Evolutionary conservation across 2,888 invertebrate species (phyloP).

Genomic region (Heliconius hortense): DNA sequence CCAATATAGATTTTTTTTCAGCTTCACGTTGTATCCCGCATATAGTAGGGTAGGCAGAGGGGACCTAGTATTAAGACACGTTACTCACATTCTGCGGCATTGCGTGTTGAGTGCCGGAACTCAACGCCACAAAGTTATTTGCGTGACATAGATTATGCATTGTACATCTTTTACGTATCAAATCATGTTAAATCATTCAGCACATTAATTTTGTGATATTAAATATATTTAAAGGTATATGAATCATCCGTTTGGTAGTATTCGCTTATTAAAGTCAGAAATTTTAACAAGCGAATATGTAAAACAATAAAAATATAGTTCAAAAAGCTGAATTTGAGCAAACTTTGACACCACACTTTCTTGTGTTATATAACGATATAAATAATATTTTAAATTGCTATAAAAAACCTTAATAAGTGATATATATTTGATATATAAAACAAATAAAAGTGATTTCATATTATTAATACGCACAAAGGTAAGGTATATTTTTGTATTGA

Average conservation of each 20-base stretch:
- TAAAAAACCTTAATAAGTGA: no score
- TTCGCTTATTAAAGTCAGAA: no score
- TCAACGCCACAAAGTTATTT: no score
- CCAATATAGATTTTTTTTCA: neutral
- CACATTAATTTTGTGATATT: neutral
- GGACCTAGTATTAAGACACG: no score
- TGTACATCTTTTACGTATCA: neutral
- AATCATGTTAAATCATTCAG: neutral
- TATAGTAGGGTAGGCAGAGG: no score
- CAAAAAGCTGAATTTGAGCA: neutral
- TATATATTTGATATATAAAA: neutral
- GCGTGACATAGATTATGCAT: neutral
- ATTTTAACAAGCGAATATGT: no score
- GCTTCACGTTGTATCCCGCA: neutral
- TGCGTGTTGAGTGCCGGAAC: neutral
- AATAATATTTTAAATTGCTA: no score
- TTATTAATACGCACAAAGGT: conserved; percentile 4
- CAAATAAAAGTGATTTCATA: neutral
- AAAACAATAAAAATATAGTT: neutral
- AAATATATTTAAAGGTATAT: neutral
- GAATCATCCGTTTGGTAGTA: no score
- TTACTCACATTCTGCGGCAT: neutral
- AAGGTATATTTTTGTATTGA: conserved; percentile 38
- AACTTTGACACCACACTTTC: neutral
- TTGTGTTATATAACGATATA: no score